Evolutionary conservation across 2,113 vertebrate species (phyloP).

Genomic region (Galeopterus variegatus): DNA sequence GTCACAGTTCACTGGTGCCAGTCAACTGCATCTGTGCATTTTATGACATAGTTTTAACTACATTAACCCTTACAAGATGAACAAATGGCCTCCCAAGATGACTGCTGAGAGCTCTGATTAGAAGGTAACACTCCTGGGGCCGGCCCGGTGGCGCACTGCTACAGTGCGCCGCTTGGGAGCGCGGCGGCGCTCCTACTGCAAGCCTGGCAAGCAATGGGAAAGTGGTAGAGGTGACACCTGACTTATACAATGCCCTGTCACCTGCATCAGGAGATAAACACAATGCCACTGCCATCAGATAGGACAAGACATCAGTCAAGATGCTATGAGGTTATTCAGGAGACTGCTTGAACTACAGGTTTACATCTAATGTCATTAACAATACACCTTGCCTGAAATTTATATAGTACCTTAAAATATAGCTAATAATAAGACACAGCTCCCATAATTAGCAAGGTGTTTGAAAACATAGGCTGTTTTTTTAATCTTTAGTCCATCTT

Average conservation of each 20-base stretch:
- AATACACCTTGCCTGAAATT: neutral
- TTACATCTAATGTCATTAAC: neutral
- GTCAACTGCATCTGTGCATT: neutral
- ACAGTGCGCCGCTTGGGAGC: too few species aligned
- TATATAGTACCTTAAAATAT: neutral
- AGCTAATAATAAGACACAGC: neutral
- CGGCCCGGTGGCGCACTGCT: too few species aligned
- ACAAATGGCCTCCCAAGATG: neutral
- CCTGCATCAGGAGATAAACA: neutral
- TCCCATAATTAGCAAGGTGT: neutral
- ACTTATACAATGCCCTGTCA: neutral
- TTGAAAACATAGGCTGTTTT: neutral
- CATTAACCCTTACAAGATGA: conserved; percentile 5
- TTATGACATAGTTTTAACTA: neutral
- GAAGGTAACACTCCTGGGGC: neutral
- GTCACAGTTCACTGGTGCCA: neutral
- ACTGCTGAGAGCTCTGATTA: neutral
- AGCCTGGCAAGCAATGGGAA: neutral
- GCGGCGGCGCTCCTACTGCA: too few species aligned
- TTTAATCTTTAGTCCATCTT: neutral
- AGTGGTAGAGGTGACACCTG: too few species aligned
- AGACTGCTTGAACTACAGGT: neutral
- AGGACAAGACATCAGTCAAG: neutral
- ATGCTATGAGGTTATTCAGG: neutral
- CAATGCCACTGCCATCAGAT: neutral